Evolutionary conservation across 2,113 vertebrate genomes (phyloP), one percentile per base, ranked within the genome.

Genomic region (Tachuris rubrigastra): DNA sequence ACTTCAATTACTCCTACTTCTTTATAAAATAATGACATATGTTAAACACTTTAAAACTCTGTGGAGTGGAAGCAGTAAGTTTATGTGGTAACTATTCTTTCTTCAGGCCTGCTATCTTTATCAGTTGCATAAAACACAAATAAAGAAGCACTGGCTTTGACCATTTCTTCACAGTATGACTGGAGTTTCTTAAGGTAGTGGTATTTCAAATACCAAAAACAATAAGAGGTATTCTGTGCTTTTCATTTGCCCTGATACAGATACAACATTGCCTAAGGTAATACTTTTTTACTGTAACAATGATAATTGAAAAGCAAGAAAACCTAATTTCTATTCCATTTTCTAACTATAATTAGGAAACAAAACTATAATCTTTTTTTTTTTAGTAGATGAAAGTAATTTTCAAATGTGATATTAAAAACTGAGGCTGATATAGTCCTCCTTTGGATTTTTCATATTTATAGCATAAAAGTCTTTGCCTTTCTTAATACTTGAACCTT

Each of bases 361-460:
- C 44, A 63, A 78, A 72, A 22, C 24, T 21, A 67, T 56, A 30
- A 55, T 18, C 1, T 27, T 25, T 8, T 52, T 85, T 85, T 76
- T 44, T 75, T 84, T 82, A 82, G 46, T 8, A 81, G 19, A 59
- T 58, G 50, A 74, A 93, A 72, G 20, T 44, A 59, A 8, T 63
- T 81, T 93, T 71, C 27, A 87, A 92, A 78, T 47, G 2, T 59
- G 22, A 52, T 56, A 44, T 19, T 31, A 75, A 89, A 75, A 82
- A 82, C 2, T 65, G 8, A 35, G 35, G 39, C 31, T 73, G n/a
- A 37, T 58, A 28, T 56, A 87, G 14, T 12, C 5, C 4, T 82
- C 15, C 28, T 7, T 39, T 60, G n/a, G 23, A 76, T 35, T 94
- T 96, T 89, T 93, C 66, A 89, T 90, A 79, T 72, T 90, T 92